These are phyloP conservation scores for Parnassius apollo DNA, from an alignment of 2,888 invertebrate genomes.

Conservation along the genomic window DNA sequence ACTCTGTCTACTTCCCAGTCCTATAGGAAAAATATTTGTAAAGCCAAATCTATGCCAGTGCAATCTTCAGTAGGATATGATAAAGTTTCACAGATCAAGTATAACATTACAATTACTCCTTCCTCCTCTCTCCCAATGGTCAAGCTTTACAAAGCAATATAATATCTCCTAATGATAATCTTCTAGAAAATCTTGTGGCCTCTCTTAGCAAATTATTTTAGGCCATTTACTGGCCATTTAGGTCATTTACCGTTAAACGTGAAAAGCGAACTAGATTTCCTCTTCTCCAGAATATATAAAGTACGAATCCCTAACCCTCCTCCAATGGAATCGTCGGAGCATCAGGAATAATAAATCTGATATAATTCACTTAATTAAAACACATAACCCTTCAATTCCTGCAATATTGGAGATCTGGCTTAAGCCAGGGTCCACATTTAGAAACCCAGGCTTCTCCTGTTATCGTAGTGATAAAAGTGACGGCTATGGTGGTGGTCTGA, in stretches of 20 bases:
- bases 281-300: background rate
- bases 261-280: background rate
- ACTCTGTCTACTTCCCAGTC: too few species aligned
- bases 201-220: too few species aligned
- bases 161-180: background rate
- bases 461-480: background rate
- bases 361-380: slow-evolving; percentile 2
- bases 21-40: too few species aligned
- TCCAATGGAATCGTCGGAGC: too few species aligned
- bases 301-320: background rate
- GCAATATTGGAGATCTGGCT: background rate
- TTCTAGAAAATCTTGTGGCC: background rate
- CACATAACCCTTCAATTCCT: background rate
- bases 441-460: background rate
- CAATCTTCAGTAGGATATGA: too few species aligned
- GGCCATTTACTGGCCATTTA: background rate
- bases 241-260: slow-evolving; percentile 2
- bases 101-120: too few species aligned
- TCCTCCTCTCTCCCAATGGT: background rate
- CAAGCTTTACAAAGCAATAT: background rate
- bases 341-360: slow-evolving; percentile 7
- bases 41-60: too few species aligned
- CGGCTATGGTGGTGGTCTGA: background rate
- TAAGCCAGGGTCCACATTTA: background rate
- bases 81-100: too few species aligned